phyloP scores from a whole-genome alignment of 2,797 vertebrate genomes.

The Gadopsis bispinosus region DNA sequence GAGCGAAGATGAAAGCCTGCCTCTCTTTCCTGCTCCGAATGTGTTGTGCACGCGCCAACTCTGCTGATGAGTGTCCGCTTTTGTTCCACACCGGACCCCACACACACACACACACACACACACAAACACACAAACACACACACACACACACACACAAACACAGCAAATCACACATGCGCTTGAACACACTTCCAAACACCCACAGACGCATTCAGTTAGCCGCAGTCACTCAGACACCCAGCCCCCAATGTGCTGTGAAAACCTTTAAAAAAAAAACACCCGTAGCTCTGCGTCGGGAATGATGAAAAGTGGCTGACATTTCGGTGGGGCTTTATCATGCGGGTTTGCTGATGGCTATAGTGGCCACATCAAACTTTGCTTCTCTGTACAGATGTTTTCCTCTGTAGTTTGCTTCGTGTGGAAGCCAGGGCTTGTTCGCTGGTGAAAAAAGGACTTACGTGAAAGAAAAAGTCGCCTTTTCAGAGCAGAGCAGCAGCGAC shows the following conservation, averaged over 20 bases:
- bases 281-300: slow-evolving; percentile 37
- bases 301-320: slow-evolving; percentile 55
- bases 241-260: slow-evolving; percentile 58
- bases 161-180: slow-evolving; percentile 61
- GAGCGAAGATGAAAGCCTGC: slow-evolving; percentile 72
- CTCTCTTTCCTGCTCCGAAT: slow-evolving; percentile 53
- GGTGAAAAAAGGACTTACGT: slow-evolving; percentile 26
- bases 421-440: neutral
- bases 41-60: slow-evolving; percentile 63
- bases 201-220: slow-evolving; percentile 67
- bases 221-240: slow-evolving; percentile 59
- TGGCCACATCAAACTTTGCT: slow-evolving; percentile 49
- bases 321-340: slow-evolving; percentile 40
- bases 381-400: slow-evolving; percentile 41
- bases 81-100: slow-evolving; percentile 74
- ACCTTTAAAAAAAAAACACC: slow-evolving; percentile 47
- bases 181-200: slow-evolving; percentile 67
- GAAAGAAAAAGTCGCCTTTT: slow-evolving; percentile 16
- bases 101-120: slow-evolving; percentile 67
- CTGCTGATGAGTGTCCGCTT: slow-evolving; percentile 66
- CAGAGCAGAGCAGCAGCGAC: slow-evolving; percentile 9
- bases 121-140: slow-evolving; percentile 60
- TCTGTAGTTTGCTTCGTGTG: slow-evolving; percentile 17
- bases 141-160: slow-evolving; percentile 59
- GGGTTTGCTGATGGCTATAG: slow-evolving; percentile 42